These are phyloP conservation scores for Athalia cordata DNA, from an alignment of 2,888 invertebrate genomes.

Conservation along the genomic window DNA sequence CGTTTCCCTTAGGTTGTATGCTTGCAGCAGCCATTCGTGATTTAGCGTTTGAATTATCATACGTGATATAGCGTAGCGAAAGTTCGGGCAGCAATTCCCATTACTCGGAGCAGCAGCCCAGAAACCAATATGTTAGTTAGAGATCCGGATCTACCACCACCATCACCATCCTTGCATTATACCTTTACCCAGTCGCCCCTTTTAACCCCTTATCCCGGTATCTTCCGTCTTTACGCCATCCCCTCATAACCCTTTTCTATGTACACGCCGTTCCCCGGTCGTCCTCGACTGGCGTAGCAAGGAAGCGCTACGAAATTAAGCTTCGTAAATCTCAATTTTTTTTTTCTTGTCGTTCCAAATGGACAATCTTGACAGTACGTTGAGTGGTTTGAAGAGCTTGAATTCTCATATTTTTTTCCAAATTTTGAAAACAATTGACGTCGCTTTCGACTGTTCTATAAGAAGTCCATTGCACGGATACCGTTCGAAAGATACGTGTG, in stretches of 20 bases:
- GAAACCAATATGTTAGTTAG: slow-evolving; percentile 69
- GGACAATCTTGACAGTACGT: no score
- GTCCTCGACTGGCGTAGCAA: no score
- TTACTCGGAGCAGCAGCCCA: slow-evolving; percentile 68
- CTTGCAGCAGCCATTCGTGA: slow-evolving; percentile 16
- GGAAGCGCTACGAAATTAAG: no score
- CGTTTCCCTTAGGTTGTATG: no score
- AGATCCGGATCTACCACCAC: slow-evolving; percentile 35
- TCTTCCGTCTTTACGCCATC: background rate
- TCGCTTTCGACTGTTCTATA: no score
- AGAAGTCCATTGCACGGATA: no score
- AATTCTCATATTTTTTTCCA: no score
- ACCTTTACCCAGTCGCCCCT: background rate
- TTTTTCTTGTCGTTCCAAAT: no score
- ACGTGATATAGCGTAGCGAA: slow-evolving; percentile 54
- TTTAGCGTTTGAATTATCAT: slow-evolving; percentile 40
- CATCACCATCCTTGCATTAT: background rate
- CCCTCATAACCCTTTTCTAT: no score
- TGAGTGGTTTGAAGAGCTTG: no score
- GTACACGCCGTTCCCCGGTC: background rate
- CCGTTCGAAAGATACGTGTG: no score
- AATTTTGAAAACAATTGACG: no score
- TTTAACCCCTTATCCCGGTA: background rate
- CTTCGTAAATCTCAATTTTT: background rate
- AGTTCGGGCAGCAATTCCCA: slow-evolving; percentile 68